phyloP scores from a whole-genome alignment of 2,797 vertebrate species.

The Halcyon smyrnensis region DNA sequence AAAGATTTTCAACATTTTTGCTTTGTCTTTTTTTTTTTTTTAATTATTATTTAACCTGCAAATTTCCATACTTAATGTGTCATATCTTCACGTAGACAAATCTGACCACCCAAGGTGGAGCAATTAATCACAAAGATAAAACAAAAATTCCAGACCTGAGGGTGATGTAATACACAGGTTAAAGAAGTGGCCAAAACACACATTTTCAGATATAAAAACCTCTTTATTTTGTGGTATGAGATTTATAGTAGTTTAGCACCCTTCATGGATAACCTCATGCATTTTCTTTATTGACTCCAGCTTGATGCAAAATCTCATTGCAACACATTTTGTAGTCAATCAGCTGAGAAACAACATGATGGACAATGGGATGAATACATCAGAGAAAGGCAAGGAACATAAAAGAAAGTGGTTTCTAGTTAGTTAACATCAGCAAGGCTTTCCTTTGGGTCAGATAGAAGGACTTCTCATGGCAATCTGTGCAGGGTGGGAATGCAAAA shows the following conservation, averaged over 20 bases:
- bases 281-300: conserved; percentile 28
- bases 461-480: background rate
- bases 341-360: background rate
- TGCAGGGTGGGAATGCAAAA: background rate
- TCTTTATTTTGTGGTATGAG: background rate
- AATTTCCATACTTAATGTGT: background rate
- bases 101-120: background rate
- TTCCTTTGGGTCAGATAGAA: background rate
- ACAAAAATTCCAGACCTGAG: background rate
- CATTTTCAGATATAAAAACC: background rate
- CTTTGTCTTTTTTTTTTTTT: background rate
- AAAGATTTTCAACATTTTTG: background rate
- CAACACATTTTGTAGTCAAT: background rate
- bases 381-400: background rate
- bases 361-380: background rate
- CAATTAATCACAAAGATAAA: background rate
- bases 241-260: conserved; percentile 5
- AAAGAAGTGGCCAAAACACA: background rate
- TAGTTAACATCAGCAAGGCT: background rate
- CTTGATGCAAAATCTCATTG: background rate
- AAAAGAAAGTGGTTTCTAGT: background rate
- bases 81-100: background rate
- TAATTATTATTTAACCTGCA: background rate
- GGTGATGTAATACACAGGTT: background rate
- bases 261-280: background rate